Conservation (phyloP, 2,888 invertebrate species). For the Drosophila austrosaltans region DNA sequence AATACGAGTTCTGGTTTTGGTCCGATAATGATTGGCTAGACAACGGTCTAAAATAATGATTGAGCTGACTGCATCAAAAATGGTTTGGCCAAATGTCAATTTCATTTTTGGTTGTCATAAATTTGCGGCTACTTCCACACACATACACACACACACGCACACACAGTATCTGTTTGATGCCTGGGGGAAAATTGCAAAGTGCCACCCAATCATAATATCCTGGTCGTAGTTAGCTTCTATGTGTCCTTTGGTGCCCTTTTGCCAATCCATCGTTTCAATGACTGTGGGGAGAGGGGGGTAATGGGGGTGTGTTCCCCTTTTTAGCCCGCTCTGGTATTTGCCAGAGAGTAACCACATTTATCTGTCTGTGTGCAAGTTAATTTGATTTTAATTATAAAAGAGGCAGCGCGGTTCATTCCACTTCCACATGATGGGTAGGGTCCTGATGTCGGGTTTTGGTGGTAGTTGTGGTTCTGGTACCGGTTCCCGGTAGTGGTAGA, state of each 20-base stretch:
- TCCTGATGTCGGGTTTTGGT: not conserved
- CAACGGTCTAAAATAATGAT: constrained; percentile 8
- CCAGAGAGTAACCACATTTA: constrained; percentile 12
- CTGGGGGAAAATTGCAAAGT: constrained; percentile 30
- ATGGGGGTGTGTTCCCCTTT: not conserved
- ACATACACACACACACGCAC: not conserved
- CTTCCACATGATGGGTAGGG: constrained; percentile 20
- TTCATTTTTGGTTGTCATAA: constrained; percentile 42
- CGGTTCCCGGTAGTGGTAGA: constrained; percentile 21
- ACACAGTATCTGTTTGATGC: not conserved
- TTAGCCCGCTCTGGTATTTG: not conserved
- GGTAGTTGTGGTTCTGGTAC: not conserved
- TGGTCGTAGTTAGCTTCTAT: constrained; percentile 2
- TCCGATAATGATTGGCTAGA: not conserved
- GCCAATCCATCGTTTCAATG: not conserved
- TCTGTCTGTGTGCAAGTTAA: constrained; percentile 52
- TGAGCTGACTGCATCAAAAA: constrained; percentile 35
- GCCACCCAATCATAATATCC: constrained; percentile 35
- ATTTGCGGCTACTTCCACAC: constrained; percentile 13
- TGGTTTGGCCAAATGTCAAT: constrained; percentile 60
- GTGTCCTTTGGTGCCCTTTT: constrained; percentile 6
- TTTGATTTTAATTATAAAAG: constrained; percentile 77
- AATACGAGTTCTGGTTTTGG: constrained; percentile 6
- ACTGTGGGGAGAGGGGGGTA: not conserved
- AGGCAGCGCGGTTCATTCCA: constrained; percentile 15